Evolutionary conservation across 2,888 invertebrate genomes (phyloP).

Genomic region (Macrosiphum euphorbiae): DNA sequence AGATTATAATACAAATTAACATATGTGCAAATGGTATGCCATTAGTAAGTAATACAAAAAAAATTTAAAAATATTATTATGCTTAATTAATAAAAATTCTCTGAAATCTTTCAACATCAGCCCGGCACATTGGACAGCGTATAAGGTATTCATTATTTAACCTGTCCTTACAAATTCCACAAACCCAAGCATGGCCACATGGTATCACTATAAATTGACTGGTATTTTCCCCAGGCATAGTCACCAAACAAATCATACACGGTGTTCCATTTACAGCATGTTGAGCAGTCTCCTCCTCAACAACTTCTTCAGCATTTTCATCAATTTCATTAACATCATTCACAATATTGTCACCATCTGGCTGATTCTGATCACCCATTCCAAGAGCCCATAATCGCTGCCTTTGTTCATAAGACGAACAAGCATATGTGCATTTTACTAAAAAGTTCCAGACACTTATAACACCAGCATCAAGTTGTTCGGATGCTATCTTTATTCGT

Average conservation of each 20-base stretch:
- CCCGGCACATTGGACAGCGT: neutral
- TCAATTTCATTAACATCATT: neutral
- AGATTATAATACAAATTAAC: too few species aligned
- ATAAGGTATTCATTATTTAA: neutral
- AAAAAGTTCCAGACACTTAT: constrained; percentile 12
- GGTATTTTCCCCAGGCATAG: neutral
- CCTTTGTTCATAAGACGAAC: neutral
- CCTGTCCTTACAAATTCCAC: neutral
- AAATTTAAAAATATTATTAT: too few species aligned
- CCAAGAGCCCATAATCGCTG: neutral
- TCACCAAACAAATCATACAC: neutral
- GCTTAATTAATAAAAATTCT: neutral
- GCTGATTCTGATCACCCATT: neutral
- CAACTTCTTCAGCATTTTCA: neutral
- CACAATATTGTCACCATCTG: neutral
- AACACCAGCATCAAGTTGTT: neutral
- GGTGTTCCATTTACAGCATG: neutral
- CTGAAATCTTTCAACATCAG: neutral
- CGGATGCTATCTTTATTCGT: too few species aligned
- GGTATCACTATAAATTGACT: neutral
- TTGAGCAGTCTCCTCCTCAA: neutral
- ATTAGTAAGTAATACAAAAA: too few species aligned
- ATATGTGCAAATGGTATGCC: too few species aligned
- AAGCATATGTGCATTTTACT: neutral
- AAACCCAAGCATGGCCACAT: neutral